Conservation (phyloP, 1,140 invertebrate species). For the Lasaia peninsularis region DNA sequence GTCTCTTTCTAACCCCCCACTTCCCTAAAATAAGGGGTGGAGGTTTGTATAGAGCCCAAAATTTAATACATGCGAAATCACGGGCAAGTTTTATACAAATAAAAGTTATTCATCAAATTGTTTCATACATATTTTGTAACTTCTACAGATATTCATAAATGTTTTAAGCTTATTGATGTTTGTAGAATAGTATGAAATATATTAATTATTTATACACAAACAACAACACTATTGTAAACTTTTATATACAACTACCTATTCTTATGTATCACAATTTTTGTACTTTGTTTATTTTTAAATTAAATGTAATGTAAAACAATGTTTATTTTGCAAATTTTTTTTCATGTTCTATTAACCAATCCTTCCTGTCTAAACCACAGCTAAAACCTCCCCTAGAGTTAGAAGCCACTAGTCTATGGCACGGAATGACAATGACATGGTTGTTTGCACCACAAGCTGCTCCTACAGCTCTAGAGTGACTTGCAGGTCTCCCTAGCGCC, state of each 20-base stretch:
- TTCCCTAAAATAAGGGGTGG: too few species aligned
- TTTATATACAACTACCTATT: not conserved
- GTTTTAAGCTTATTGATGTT: too few species aligned
- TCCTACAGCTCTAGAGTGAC: conserved; percentile 62
- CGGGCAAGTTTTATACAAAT: too few species aligned
- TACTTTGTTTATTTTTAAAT: conserved; percentile 3
- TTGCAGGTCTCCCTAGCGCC: conserved; percentile 42
- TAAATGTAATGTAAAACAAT: not conserved
- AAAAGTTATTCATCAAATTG: too few species aligned
- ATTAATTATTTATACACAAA: too few species aligned
- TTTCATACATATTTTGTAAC: too few species aligned
- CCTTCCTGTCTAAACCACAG: conserved; percentile 57
- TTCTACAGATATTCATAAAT: too few species aligned
- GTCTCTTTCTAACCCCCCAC: too few species aligned
- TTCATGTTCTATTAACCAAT: conserved; percentile 62
- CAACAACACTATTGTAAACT: not conserved
- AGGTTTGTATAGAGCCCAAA: too few species aligned
- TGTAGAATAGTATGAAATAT: too few species aligned
- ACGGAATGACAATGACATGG: conserved; percentile 60
- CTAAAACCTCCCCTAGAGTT: conserved; percentile 57
- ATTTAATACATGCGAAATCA: too few species aligned
- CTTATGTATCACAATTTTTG: not conserved
- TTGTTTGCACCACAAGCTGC: conserved; percentile 65
- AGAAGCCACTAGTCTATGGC: conserved; percentile 57
- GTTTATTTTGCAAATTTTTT: conserved; percentile 29